These are phyloP conservation scores for Microcebus griseorufus DNA, from an alignment of 2,113 vertebrate species.

Conservation along the genomic window DNA sequence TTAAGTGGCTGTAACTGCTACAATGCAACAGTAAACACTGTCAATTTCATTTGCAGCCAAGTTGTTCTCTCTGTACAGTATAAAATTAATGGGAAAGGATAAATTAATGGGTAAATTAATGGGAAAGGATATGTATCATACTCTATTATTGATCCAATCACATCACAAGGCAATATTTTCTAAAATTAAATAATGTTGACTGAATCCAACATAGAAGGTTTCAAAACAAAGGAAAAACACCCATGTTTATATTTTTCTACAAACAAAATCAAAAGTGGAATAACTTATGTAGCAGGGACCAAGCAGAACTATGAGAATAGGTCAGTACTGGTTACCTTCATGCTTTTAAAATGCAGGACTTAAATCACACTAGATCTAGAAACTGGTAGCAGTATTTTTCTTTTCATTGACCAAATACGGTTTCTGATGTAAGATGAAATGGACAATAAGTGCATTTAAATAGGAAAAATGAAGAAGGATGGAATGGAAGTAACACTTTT, in stretches of 20 bases:
- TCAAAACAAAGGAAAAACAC: not conserved
- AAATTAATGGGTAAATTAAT: not conserved
- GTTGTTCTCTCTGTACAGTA: not conserved
- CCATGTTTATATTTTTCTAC: not conserved
- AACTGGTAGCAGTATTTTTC: not conserved
- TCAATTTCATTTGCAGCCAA: not conserved
- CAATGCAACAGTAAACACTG: not conserved
- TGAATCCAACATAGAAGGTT: not conserved
- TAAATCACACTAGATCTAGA: not conserved
- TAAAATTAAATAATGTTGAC: not conserved
- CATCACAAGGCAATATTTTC: not conserved
- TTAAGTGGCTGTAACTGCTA: not conserved
- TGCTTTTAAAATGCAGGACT: not conserved
- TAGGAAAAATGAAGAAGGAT: not conserved
- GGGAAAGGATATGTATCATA: not conserved
- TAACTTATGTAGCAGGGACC: not conserved
- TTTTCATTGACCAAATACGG: constrained; percentile 32
- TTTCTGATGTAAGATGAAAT: constrained; percentile 18
- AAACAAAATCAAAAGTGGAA: constrained; percentile 9
- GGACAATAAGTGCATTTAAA: not conserved
- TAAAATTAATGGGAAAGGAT: not conserved
- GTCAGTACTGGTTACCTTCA: not conserved
- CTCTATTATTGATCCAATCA: not conserved
- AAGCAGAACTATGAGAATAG: not conserved
- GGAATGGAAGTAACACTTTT: not conserved